Evolutionary conservation across 2,113 vertebrate species (phyloP), one percentile per base, ranked within the genome.

Genomic region (Varanus komodoensis): DNA sequence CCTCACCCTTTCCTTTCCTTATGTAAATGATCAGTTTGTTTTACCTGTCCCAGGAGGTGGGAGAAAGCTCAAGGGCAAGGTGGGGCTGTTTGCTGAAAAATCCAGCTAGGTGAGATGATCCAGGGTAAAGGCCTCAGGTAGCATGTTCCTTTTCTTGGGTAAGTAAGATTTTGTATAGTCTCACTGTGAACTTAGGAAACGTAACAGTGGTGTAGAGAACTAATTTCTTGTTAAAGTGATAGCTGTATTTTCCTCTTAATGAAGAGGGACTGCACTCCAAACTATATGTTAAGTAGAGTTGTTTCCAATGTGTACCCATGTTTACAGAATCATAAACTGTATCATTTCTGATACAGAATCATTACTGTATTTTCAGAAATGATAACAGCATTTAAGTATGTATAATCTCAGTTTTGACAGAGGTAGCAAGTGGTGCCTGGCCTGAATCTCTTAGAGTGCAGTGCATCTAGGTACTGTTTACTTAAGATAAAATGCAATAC

Each of bases 31-130:
- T 90, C 93, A 73, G 73, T 86, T 92, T 68, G 29, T 82, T 89
- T 78, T 93, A 96, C 96, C 96, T 96, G 96, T 89, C 94, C 6
- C 54, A 91, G 90, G 68, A 86, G 75, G 82, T 80, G 64, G 78
- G 23, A 68, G 4, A 57, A 71, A 73, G 48, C 87, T 54, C 44
- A 82, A 81, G 87, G 61, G 80, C 32, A 3, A 61, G 80, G 90
- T 57, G 61, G 83, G 77, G 48, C 89, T 69, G 15, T 90, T 85
- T 54, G 67, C 32, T 86, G 82, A 68, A 87, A 90, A 89, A 52
- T 86, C 89, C 64, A 80, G 77, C 82, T 71, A 68, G 75, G 73
- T 50, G 61, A 89, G 75, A 54, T 90, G 77, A n/a, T 25, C n/a
- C 57, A 74, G 3, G 48, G 44, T 4, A 44, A 79, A 71, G 74